Conservation (phyloP, 2,888 invertebrate species). For the Odontothrips loti region DNA sequence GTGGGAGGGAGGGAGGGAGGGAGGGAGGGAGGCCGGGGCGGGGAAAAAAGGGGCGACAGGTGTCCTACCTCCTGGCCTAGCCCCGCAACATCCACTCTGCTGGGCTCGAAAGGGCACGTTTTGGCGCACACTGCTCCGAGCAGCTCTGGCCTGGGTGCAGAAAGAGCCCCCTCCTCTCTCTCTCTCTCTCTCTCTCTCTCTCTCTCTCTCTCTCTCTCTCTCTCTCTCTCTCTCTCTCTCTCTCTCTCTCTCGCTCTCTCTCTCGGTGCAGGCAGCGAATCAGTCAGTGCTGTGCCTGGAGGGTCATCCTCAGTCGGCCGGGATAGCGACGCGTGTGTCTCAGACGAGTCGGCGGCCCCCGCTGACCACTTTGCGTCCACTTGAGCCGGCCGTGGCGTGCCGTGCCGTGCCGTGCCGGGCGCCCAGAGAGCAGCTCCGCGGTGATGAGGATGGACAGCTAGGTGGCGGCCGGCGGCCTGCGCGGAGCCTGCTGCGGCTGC, state of each 20-base stretch:
- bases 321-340: background rate
- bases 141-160: background rate
- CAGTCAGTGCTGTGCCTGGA: background rate
- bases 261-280: background rate
- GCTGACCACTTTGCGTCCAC: conserved; percentile 7
- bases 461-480: background rate
- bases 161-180: background rate
- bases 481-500: too few relatives aligned
- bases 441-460: background rate
- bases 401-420: too few relatives aligned
- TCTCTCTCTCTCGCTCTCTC: too few relatives aligned
- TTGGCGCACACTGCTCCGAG: background rate
- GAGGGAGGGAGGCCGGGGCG: background rate
- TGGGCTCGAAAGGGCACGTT: background rate
- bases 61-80: background rate
- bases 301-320: background rate
- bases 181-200: too few relatives aligned
- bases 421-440: background rate
- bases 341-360: background rate
- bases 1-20: too few relatives aligned
- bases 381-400: too few relatives aligned
- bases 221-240: too few relatives aligned
- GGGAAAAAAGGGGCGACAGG: background rate
- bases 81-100: too few relatives aligned
- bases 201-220: too few relatives aligned